Evolutionary conservation across 2,797 vertebrate genomes (phyloP).

Genomic region (Macroramphosus scolopax): DNA sequence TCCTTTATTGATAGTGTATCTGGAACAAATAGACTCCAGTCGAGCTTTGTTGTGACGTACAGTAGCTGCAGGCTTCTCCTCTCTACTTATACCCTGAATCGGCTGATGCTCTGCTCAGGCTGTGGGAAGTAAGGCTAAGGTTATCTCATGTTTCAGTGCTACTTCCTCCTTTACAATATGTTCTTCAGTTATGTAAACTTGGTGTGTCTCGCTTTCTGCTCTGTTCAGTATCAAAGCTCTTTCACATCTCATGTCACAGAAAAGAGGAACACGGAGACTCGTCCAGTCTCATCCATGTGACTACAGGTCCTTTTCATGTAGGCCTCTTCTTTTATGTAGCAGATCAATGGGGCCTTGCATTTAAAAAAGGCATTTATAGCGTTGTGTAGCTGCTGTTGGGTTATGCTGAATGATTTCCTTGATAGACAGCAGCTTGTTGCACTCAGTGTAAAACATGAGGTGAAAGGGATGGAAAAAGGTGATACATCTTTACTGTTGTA

Average conservation of each 20-base stretch:
- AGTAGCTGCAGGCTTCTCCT: conserved; percentile 12
- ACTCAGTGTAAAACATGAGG: conserved; percentile 38
- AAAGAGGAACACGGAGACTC: conserved; percentile 46
- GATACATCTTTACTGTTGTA: conserved; percentile 30
- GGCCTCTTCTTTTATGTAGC: conserved; percentile 18
- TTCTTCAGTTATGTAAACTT: conserved; percentile 68
- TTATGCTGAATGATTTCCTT: conserved; percentile 22
- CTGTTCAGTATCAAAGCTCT: conserved; percentile 52
- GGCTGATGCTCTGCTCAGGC: conserved; percentile 54
- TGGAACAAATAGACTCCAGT: neutral
- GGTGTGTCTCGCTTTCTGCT: conserved; percentile 46
- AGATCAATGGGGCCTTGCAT: conserved; percentile 23
- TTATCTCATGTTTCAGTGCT: conserved; percentile 63
- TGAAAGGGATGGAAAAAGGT: conserved; percentile 36
- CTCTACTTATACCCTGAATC: conserved; percentile 30
- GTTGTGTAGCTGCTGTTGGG: conserved; percentile 12
- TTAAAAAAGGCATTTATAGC: too few species aligned
- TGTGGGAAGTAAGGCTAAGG: conserved; percentile 49
- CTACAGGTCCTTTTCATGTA: conserved; percentile 21
- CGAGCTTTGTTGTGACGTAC: neutral
- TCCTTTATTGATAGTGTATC: neutral
- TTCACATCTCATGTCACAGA: conserved; percentile 53
- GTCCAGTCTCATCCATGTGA: conserved; percentile 13
- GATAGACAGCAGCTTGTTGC: conserved; percentile 17
- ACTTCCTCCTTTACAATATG: conserved; percentile 63